These are phyloP conservation scores for Lineus longissimus DNA, from an alignment of 1,140 invertebrate species.

Conservation along the genomic window DNA sequence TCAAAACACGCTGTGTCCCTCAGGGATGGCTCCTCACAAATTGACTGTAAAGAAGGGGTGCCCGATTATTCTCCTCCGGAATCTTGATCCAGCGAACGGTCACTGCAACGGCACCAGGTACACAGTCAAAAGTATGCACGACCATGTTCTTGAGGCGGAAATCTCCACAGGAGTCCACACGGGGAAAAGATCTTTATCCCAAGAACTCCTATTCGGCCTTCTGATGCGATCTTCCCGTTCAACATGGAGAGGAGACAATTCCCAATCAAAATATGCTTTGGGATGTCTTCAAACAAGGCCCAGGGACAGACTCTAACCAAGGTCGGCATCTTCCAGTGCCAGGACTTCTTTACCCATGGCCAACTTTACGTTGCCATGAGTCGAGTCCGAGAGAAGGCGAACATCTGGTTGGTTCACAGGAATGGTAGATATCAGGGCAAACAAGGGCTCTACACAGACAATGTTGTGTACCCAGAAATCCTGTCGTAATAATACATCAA, in stretches of 20 bases:
- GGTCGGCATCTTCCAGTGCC: slow-evolving; percentile 29
- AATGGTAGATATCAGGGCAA: neutral
- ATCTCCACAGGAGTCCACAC: slow-evolving; percentile 16
- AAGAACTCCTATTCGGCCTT: slow-evolving; percentile 21
- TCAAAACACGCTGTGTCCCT: slow-evolving; percentile 42
- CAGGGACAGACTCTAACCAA: slow-evolving; percentile 55
- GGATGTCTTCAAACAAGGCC: slow-evolving; percentile 60
- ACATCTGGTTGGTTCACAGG: neutral
- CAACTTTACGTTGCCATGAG: slow-evolving; percentile 18
- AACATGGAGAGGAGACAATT: slow-evolving; percentile 58
- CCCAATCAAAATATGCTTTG: slow-evolving; percentile 55
- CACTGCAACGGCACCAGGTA: slow-evolving; percentile 52
- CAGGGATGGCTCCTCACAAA: slow-evolving; percentile 49
- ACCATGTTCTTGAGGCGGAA: slow-evolving; percentile 24
- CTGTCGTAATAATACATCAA: too few relatives aligned
- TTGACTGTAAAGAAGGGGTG: slow-evolving; percentile 45
- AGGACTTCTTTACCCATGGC: slow-evolving; percentile 25
- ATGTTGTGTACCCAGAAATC: slow-evolving; percentile 4
- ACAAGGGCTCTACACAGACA: neutral
- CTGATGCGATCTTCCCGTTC: slow-evolving; percentile 22
- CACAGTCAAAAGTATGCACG: slow-evolving; percentile 25
- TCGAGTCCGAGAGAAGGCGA: slow-evolving; percentile 9
- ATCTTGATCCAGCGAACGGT: slow-evolving; percentile 32
- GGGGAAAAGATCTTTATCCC: slow-evolving; percentile 25
- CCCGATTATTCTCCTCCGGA: slow-evolving; percentile 50